Percentiles rank a stretch among this genome's conserved stretches.
phyloP scores from a whole-genome alignment of 2,888 invertebrate species.

The Nebria salina region DNA sequence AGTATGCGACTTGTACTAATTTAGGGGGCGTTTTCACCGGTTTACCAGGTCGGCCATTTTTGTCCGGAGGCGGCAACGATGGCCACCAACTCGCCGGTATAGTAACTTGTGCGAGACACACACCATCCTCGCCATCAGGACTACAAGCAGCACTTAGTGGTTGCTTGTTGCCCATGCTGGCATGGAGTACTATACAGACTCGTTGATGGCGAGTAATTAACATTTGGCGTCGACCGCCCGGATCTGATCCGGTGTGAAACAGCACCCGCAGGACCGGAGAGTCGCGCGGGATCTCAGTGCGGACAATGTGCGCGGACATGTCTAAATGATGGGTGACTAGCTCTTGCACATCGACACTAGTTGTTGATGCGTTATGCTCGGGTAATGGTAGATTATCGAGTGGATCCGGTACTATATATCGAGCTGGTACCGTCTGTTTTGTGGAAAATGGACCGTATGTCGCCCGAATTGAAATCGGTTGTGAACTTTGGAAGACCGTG shows the following conservation, averaged over 20 bases:
- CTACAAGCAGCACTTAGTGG: conserved; percentile 90
- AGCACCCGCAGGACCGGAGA: conserved; percentile 91
- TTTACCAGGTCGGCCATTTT: conserved; percentile 65
- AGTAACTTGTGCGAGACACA: conserved; percentile 88
- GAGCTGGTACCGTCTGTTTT: conserved; percentile 91
- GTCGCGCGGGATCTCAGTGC: conserved; percentile 84
- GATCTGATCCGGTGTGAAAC: conserved; percentile 90
- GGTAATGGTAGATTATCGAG: conserved; percentile 56
- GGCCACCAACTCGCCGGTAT: conserved; percentile 95
- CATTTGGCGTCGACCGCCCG: conserved; percentile 78
- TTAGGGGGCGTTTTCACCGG: conserved; percentile 70
- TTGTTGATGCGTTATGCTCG: conserved; percentile 48
- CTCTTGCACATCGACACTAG: conserved; percentile 67
- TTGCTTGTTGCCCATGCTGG: conserved; percentile 68
- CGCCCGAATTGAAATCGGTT: conserved; percentile 90
- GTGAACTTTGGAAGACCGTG: conserved; percentile 90
- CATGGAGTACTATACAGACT: conserved; percentile 84
- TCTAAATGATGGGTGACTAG: conserved; percentile 82
- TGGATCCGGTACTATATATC: conserved; percentile 87
- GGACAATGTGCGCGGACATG: conserved; percentile 94
- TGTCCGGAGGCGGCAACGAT: conserved; percentile 72
- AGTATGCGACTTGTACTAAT: conserved; percentile 84
- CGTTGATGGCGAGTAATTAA: conserved; percentile 70
- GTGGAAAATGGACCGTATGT: conserved; percentile 95
- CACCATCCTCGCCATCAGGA: conserved; percentile 91